phyloP scores from a whole-genome alignment of 2,888 invertebrate genomes.

The Phaonia tiefii region DNA sequence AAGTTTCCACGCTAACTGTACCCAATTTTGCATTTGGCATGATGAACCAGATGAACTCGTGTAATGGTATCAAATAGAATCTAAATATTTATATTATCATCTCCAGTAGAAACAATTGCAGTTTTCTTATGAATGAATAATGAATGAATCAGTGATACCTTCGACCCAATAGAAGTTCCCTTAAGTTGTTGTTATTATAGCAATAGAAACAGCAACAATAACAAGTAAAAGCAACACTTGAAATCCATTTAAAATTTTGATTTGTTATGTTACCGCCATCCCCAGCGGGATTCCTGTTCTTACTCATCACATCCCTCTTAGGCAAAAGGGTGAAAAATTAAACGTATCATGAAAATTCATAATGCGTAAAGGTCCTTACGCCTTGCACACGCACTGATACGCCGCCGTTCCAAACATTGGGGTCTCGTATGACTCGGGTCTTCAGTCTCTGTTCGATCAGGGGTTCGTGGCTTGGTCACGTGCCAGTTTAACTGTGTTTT shows the following conservation, averaged over 20 bases:
- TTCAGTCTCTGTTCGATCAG: background rate
- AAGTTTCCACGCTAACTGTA: background rate
- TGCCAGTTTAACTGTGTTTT: slow-evolving; percentile 59
- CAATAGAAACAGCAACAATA: slow-evolving; percentile 51
- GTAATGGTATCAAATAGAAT: background rate
- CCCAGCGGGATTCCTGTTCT: slow-evolving; percentile 3
- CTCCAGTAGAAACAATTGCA: slow-evolving; percentile 41
- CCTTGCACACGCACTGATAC: slow-evolving; percentile 22
- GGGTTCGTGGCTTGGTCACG: slow-evolving; percentile 53
- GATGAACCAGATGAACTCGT: background rate
- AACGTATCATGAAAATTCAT: slow-evolving; percentile 60
- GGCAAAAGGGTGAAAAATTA: slow-evolving; percentile 65
- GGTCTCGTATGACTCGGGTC: no score
- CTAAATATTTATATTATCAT: slow-evolving; percentile 27
- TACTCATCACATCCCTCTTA: background rate
- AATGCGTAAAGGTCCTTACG: slow-evolving; percentile 30
- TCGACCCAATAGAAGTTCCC: background rate
- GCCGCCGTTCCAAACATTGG: slow-evolving; percentile 11
- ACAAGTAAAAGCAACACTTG: slow-evolving; percentile 60
- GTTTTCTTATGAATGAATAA: slow-evolving; percentile 47
- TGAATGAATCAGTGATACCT: slow-evolving; percentile 22
- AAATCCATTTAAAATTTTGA: slow-evolving; percentile 67
- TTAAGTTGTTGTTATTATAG: slow-evolving; percentile 46
- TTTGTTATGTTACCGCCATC: slow-evolving; percentile 58
- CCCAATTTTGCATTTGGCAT: background rate